Evolutionary conservation across 2,888 invertebrate species (phyloP), one percentile per base, ranked within the genome.

Genomic region (Lithophane ornitopus): DNA sequence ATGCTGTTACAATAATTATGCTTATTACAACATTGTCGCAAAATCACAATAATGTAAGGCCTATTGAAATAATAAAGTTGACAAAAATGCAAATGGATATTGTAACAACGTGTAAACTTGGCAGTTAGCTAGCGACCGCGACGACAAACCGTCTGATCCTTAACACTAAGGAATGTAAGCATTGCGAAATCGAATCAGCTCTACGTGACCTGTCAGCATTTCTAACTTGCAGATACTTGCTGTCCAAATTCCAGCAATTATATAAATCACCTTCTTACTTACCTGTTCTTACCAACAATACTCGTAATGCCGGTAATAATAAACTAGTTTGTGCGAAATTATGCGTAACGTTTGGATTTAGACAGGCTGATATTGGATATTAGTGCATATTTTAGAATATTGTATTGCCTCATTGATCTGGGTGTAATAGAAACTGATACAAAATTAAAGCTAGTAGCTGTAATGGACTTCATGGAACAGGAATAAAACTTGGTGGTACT

Each of bases 251-350:
- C 88, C 81, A 74, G 70, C 28, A 56, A 66, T 76, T 70, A 71
- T 74, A 77, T 86, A 88, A 86, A 86, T 86, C 80, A 86, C 58
- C 58, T 66, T 54, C 44, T 67, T 80, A 86, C 39, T 67, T 80
- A 86, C 88, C 74, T 80, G 86, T 81, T 88, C 63, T 54, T 75
- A 63, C 62, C 67, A 82, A 85, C 67, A 73, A 68, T 78, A 72
- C 56, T 41, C 39, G 71, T 86, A 86, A 49, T 70, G 76, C 28
- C 28, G 28, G 77, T 81, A 81, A 81, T 81, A 61, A 70, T 56
- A 68, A 86, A 83, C 82, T 58, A 44, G 82, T 79, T 78, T 86
- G 58, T 56, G 65, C 46, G 49, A 70, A 82, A 78, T 69, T 84
- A 79, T 86, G 87, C 70, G 82, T 70, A 68, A 56, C 62, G 52